A percentile compares a stretch with the other conserved stretches of the same genome.
These are phyloP conservation scores for Galeopsomyia nigrocyanea DNA, from an alignment of 2,888 invertebrate genomes.

Conservation along the genomic window DNA sequence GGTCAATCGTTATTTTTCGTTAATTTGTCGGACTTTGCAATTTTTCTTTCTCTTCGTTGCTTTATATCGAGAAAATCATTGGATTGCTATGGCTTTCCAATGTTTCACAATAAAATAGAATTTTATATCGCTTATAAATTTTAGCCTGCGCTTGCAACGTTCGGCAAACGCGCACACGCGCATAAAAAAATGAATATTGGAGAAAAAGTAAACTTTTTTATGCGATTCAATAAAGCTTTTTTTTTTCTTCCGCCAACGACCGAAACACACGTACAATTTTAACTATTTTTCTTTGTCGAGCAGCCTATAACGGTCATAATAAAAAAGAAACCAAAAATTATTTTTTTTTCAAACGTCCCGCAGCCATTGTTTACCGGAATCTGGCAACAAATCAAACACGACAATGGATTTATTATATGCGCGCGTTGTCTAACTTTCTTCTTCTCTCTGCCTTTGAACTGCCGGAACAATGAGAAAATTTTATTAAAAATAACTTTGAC, in stretches of 20 bases:
- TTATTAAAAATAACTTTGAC: constrained; percentile 36
- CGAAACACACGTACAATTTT: too few relatives aligned
- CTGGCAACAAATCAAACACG: constrained; percentile 7
- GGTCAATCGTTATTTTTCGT: too few relatives aligned
- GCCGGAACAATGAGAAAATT: constrained; percentile 7
- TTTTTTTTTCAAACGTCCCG: not conserved
- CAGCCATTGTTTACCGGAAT: constrained; percentile 6
- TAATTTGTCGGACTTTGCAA: too few relatives aligned
- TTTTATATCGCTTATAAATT: constrained; percentile 25
- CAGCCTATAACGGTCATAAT: not conserved
- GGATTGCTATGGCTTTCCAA: not conserved
- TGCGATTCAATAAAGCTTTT: constrained; percentile 9
- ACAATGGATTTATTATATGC: constrained; percentile 39
- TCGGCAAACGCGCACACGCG: not conserved
- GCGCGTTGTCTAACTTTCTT: constrained; percentile 9
- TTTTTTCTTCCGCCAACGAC: not conserved
- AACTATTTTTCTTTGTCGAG: too few relatives aligned
- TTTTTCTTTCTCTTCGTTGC: too few relatives aligned
- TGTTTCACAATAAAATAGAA: constrained; percentile 14
- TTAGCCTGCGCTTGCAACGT: constrained; percentile 7
- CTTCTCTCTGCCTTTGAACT: not conserved
- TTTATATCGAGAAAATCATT: too few relatives aligned
- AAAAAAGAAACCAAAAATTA: not conserved
- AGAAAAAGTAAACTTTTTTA: constrained; percentile 21
- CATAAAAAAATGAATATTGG: constrained; percentile 23